Conservation (phyloP, 2,113 vertebrate species). For the Alethe diademata region DNA sequence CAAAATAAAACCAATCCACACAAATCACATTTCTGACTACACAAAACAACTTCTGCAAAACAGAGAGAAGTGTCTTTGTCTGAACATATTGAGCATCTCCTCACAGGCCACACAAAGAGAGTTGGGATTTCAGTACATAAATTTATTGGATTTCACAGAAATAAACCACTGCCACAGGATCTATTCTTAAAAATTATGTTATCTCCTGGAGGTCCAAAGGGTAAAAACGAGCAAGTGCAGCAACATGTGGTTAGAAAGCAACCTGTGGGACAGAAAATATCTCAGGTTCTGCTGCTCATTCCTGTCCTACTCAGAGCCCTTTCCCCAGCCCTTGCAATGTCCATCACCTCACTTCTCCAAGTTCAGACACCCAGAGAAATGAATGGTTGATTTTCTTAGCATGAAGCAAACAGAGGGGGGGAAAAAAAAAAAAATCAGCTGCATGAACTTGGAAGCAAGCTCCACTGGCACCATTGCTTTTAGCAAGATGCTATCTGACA, state of each 20-base stretch:
- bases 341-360: not conserved
- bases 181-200: not conserved
- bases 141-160: not conserved
- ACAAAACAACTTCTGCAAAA: not conserved
- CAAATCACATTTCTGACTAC: not conserved
- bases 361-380: not conserved
- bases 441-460: constrained; percentile 71
- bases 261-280: not conserved
- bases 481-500: constrained; percentile 84
- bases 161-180: fast-evolving
- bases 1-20: not conserved
- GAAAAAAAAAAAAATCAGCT: constrained; percentile 34
- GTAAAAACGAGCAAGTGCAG: not conserved
- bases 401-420: not conserved
- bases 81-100: not conserved
- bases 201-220: not conserved
- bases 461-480: constrained; percentile 73
- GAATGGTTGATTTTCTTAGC: constrained; percentile 2
- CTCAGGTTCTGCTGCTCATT: not conserved
- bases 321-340: not conserved
- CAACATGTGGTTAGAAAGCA: not conserved
- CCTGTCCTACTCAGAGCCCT: not conserved
- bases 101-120: not conserved
- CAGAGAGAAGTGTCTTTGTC: not conserved
- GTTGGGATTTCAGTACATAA: not conserved